phyloP scores from a whole-genome alignment of 2,113 vertebrate species.

The Cololabis saira region DNA sequence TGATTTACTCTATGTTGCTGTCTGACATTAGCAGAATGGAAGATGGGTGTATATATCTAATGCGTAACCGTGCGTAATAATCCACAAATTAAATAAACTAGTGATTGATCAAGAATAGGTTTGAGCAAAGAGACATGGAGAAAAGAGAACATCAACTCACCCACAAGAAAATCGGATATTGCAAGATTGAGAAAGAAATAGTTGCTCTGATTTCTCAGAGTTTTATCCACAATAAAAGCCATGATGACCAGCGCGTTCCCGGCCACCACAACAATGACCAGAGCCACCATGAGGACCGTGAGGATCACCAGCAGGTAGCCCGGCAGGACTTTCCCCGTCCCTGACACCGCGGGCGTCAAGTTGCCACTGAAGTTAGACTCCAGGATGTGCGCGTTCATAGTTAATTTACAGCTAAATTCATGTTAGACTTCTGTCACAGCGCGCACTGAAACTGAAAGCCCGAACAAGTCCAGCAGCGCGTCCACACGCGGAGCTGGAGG shows the following conservation, averaged over 20 bases:
- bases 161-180: slow-evolving; percentile 93
- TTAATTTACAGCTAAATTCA: slow-evolving; percentile 44
- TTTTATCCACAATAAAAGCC: slow-evolving; percentile 90
- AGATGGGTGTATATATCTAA: not conserved
- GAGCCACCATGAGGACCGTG: slow-evolving; percentile 84
- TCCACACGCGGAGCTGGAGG: slow-evolving; percentile 27
- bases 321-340: slow-evolving; percentile 54
- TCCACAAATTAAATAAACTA: not conserved
- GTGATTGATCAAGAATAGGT: not conserved
- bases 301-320: slow-evolving; percentile 73
- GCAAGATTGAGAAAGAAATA: slow-evolving; percentile 92
- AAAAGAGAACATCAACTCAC: slow-evolving; percentile 78
- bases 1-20: slow-evolving; percentile 8
- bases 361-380: slow-evolving; percentile 78
- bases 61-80: not conserved
- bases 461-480: slow-evolving; percentile 31
- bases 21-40: slow-evolving; percentile 21
- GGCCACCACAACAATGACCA: slow-evolving; percentile 85
- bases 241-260: slow-evolving; percentile 90
- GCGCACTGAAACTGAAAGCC: slow-evolving; percentile 9
- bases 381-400: slow-evolving; percentile 69
- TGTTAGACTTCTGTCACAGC: slow-evolving; percentile 25
- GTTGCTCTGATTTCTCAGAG: slow-evolving; percentile 89
- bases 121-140: slow-evolving; percentile 3
- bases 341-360: slow-evolving; percentile 63